Evolutionary conservation across 2,113 vertebrate genomes (phyloP), one percentile per base, ranked within the genome.

Genomic region (Cheirogaleus medius): DNA sequence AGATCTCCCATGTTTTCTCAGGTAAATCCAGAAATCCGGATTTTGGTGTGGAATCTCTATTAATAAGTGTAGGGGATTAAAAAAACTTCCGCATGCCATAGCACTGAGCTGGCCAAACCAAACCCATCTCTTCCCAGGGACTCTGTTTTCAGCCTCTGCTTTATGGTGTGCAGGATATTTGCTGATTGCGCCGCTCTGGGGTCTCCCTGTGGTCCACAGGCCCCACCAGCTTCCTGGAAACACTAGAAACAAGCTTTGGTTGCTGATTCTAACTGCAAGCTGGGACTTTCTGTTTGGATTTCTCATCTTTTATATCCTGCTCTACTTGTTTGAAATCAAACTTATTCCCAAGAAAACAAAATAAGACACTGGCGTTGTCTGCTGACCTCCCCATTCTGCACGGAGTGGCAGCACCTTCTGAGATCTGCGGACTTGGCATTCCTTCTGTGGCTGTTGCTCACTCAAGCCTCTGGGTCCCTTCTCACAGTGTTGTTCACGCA

Each of bases 391-490:
- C 17, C 83, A 29, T 17, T 9, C 12, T 54, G 42, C 73, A 27
- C 12, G 27, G 77, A 60, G 49, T 47, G 23, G 82, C 8, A 12
- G 47, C 6, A 4, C 78, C 58, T 58, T 15, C 34, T 47, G n/a
- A 14, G 27, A 12, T 13, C 47, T 13, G n/a, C 49, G 32, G 81
- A 29, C 60, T 37, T 1, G 1, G 12, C 32, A 1, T 42, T 42
- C 32, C 37, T 54, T 21, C 47, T 6, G 0, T n/a, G 13, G 18
- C 21, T 0, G 1, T 47, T 17, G 10, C 76, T 68, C 6, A 4
- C 10, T 3, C 12, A 0, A 25, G 34, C 74, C 42, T 56, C 6
- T 0, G 0, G 58, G 11, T 44, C 27, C 66, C 42, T 69, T 58
- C 58, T 56, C 32, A 6, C 52, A 6, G 27, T 17, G 32, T 8